A percentile compares a stretch with the other conserved stretches of the same genome.
phyloP scores from a whole-genome alignment of 2,888 invertebrate genomes.

The Parthenolecanium corni region DNA sequence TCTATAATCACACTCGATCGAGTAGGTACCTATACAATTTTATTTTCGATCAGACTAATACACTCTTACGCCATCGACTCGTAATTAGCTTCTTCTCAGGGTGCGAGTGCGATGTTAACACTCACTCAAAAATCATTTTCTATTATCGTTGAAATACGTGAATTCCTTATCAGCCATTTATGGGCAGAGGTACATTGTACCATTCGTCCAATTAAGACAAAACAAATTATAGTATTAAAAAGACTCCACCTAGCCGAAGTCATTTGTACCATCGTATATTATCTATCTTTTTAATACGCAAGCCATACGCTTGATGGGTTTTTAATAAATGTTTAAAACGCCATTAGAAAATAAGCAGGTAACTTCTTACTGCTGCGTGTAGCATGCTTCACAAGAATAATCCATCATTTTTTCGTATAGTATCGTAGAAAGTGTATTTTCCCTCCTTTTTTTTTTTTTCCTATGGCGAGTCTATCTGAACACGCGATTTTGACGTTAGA shows the following conservation, averaged over 20 bases:
- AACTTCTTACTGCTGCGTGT: slow-evolving; percentile 18
- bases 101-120: too few species aligned
- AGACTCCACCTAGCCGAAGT: slow-evolving; percentile 12
- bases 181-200: background rate
- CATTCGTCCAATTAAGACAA: slow-evolving; percentile 9
- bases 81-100: too few species aligned
- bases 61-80: too few species aligned
- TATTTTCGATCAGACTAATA: too few species aligned
- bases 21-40: too few species aligned
- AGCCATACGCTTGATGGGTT: slow-evolving; percentile 17
- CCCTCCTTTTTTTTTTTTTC: background rate
- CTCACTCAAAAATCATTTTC: too few species aligned
- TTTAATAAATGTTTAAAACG: slow-evolving; percentile 28
- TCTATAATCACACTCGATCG: too few species aligned
- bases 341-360: slow-evolving; percentile 18
- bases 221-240: slow-evolving; percentile 13
- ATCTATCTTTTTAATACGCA: slow-evolving; percentile 13
- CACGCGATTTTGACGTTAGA: slow-evolving; percentile 18
- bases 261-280: slow-evolving; percentile 9
- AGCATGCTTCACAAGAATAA: slow-evolving; percentile 12
- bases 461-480: background rate
- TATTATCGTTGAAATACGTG: too few species aligned
- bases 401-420: slow-evolving; percentile 6
- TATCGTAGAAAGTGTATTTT: slow-evolving; percentile 10
- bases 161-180: background rate